phyloP scores from a whole-genome alignment of 2,797 vertebrate genomes.

The Lycodopsis pacificus region DNA sequence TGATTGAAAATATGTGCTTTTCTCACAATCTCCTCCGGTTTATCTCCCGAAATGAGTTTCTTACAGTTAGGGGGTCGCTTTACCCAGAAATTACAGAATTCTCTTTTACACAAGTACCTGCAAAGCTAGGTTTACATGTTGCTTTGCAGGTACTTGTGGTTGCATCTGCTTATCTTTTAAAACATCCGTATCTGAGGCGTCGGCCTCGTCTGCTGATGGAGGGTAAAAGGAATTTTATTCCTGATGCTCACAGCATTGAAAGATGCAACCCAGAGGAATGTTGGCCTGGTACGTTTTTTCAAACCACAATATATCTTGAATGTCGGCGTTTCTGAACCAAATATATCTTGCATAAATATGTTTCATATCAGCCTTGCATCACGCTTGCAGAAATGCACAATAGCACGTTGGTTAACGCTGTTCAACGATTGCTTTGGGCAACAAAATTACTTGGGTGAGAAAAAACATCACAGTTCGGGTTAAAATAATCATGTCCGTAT shows the following conservation, averaged over 20 bases:
- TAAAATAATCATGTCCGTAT: neutral
- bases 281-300: neutral
- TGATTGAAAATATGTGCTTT: slow-evolving; percentile 18
- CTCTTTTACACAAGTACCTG: no score
- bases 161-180: slow-evolving; percentile 1
- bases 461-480: neutral
- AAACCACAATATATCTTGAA: neutral
- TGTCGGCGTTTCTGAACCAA: neutral
- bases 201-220: no score
- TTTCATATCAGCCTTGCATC: neutral
- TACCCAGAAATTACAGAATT: neutral
- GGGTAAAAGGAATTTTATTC: neutral
- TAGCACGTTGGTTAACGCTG: neutral
- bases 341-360: neutral
- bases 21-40: slow-evolving; percentile 1
- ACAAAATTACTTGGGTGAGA: neutral
- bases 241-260: neutral
- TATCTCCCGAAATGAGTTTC: slow-evolving; percentile 14
- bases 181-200: neutral
- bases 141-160: neutral
- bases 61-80: neutral
- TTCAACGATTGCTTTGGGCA: neutral
- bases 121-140: neutral
- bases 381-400: neutral
- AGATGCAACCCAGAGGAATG: neutral